These are phyloP conservation scores for Cercocebus atys DNA, from an alignment of 2,113 vertebrate genomes.

Conservation along the genomic window DNA sequence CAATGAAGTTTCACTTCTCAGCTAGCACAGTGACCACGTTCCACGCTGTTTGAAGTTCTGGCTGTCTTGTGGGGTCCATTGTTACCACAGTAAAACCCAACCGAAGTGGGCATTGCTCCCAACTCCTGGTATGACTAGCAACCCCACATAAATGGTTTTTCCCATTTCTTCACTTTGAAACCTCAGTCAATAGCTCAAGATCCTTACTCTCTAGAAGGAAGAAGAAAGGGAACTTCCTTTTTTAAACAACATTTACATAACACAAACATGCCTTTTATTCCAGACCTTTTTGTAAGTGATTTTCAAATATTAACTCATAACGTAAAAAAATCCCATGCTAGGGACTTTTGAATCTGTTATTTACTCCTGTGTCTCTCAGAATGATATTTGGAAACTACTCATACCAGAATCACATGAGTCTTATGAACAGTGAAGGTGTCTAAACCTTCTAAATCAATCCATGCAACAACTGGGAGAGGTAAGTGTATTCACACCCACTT, in stretches of 20 bases:
- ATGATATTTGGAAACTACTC: neutral
- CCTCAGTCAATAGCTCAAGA: neutral
- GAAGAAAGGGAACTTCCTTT: neutral
- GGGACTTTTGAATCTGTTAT: neutral
- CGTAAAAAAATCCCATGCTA: neutral
- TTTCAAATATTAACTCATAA: slow-evolving; percentile 34
- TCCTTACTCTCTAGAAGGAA: neutral
- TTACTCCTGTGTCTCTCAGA: neutral
- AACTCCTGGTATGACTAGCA: neutral
- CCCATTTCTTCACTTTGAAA: neutral
- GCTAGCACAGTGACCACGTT: neutral
- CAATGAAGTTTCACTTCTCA: neutral
- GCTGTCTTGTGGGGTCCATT: neutral
- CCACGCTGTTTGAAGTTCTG: neutral
- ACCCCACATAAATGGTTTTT: neutral
- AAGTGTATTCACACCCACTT: too few species aligned
- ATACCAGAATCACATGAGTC: neutral
- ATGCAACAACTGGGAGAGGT: neutral
- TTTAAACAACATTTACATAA: neutral
- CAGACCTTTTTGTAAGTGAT: neutral
- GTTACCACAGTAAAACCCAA: rapidly evolving
- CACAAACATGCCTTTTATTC: neutral
- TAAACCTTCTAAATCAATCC: neutral
- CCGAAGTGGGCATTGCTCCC: neutral
- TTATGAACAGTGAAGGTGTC: neutral